phyloP scores from a whole-genome alignment of 1,140 invertebrate species.

The Scaptomyza hsui region DNA sequence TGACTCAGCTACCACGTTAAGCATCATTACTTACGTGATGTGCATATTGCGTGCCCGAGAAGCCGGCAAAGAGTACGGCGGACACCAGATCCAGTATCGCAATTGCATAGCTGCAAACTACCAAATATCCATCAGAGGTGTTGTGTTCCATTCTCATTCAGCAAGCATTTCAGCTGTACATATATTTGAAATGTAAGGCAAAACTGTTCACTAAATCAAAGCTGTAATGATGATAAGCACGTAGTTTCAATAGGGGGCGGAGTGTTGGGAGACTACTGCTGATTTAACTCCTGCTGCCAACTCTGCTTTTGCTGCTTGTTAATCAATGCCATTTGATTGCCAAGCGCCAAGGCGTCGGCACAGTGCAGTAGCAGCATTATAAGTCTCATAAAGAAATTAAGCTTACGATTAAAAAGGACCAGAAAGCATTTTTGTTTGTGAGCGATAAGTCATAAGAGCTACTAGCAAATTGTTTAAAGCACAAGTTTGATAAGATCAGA shows the following conservation, averaged over 20 bases:
- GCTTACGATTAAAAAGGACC: no score
- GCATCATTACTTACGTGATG: conserved; percentile 54
- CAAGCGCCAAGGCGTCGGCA: conserved; percentile 31
- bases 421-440: not conserved
- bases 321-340: conserved; percentile 78
- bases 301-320: conserved; percentile 50
- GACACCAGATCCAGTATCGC: conserved; percentile 62
- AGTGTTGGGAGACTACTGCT: not conserved
- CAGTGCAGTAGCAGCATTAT: conserved; percentile 22
- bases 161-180: conserved; percentile 47
- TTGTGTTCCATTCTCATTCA: conserved; percentile 27
- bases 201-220: conserved; percentile 74
- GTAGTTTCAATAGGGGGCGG: conserved; percentile 41
- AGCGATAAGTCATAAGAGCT: not conserved
- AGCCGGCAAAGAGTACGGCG: conserved; percentile 59
- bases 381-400: not conserved
- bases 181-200: conserved; percentile 27
- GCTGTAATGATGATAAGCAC: conserved; percentile 79
- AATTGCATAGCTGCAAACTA: conserved; percentile 66
- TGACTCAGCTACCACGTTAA: not conserved
- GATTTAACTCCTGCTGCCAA: not conserved
- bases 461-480: not conserved
- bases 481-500: not conserved
- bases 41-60: conserved; percentile 51
- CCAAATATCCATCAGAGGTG: conserved; percentile 59